A percentile compares a stretch with the other conserved stretches of the same genome.
These are phyloP conservation scores for Molorchus minor DNA, from an alignment of 2,888 invertebrate genomes.

Conservation along the genomic window DNA sequence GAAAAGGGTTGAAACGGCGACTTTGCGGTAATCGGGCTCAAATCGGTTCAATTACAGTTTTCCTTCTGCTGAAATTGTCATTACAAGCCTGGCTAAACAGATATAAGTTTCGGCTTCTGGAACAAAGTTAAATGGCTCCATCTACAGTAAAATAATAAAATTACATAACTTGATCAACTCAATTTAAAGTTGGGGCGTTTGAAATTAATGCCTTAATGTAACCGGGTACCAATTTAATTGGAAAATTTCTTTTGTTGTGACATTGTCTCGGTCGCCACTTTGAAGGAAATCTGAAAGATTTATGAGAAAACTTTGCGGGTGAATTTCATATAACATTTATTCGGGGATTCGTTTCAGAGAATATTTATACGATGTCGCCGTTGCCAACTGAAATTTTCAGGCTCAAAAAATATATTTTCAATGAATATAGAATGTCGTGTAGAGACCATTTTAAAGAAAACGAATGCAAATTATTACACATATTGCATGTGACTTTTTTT, in stretches of 20 bases:
- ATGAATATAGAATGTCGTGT: too few relatives aligned
- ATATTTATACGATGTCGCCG: too few relatives aligned
- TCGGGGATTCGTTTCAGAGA: too few relatives aligned
- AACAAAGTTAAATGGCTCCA: not conserved
- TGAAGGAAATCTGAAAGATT: conserved; percentile 33
- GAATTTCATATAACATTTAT: too few relatives aligned
- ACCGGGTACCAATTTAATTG: conserved; percentile 41
- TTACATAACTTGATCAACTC: conserved; percentile 41
- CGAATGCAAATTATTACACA: too few relatives aligned
- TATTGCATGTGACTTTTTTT: too few relatives aligned
- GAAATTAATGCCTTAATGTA: conserved; percentile 37
- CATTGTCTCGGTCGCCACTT: conserved; percentile 37
- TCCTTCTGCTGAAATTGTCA: conserved; percentile 12
- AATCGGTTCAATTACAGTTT: conserved; percentile 14
- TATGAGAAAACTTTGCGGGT: conserved; percentile 28
- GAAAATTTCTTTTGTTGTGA: conserved; percentile 43
- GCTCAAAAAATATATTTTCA: too few relatives aligned
- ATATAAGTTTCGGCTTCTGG: conserved; percentile 2
- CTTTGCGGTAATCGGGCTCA: conserved; percentile 10
- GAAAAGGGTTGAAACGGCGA: conserved; percentile 9
- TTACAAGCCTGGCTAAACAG: conserved; percentile 3
- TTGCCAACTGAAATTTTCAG: too few relatives aligned
- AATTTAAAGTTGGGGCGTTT: conserved; percentile 42
- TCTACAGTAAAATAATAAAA: conserved; percentile 20
- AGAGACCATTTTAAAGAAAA: too few relatives aligned